A percentile compares a stretch with the other conserved stretches of the same genome.
These are phyloP conservation scores for Ischnus inquisitorius DNA, from an alignment of 2,888 invertebrate genomes.

Conservation along the genomic window DNA sequence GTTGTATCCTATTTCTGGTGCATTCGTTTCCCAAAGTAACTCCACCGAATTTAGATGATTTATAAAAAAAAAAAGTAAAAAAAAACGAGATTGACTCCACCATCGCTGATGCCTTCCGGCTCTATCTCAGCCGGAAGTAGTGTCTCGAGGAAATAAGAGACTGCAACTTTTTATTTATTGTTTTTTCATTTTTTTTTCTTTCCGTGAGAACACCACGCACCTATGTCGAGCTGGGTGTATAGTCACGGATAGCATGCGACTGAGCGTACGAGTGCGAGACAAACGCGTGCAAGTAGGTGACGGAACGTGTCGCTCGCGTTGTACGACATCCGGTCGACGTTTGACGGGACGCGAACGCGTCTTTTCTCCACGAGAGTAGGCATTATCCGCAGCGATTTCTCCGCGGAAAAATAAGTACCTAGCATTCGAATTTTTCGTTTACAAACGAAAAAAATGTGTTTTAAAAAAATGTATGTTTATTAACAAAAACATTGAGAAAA, in stretches of 20 bases:
- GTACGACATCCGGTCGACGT: slow-evolving; percentile 58
- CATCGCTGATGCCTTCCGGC: not conserved
- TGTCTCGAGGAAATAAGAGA: slow-evolving; percentile 55
- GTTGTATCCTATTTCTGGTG: no score
- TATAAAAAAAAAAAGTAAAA: no score
- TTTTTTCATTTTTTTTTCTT: not conserved
- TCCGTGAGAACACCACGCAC: slow-evolving; percentile 47
- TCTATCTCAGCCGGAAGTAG: slow-evolving; percentile 41
- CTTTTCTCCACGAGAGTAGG: slow-evolving; percentile 27
- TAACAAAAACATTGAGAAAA: no score
- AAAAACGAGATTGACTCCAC: no score
- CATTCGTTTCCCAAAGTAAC: no score
- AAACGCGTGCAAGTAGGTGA: slow-evolving; percentile 54
- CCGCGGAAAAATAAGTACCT: not conserved
- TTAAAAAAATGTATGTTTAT: no score
- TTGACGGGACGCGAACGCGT: slow-evolving; percentile 44
- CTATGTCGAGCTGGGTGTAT: slow-evolving; percentile 11
- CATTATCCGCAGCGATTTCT: slow-evolving; percentile 7
- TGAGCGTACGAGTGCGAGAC: slow-evolving; percentile 15
- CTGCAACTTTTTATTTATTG: slow-evolving; percentile 17
- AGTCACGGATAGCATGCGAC: no score
- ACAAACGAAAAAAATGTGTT: no score
- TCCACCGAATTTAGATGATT: no score
- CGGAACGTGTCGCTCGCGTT: slow-evolving; percentile 62
- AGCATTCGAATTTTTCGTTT: not conserved